These are phyloP conservation scores for Magallana angulata DNA, from an alignment of 1,140 invertebrate genomes.

Conservation along the genomic window DNA sequence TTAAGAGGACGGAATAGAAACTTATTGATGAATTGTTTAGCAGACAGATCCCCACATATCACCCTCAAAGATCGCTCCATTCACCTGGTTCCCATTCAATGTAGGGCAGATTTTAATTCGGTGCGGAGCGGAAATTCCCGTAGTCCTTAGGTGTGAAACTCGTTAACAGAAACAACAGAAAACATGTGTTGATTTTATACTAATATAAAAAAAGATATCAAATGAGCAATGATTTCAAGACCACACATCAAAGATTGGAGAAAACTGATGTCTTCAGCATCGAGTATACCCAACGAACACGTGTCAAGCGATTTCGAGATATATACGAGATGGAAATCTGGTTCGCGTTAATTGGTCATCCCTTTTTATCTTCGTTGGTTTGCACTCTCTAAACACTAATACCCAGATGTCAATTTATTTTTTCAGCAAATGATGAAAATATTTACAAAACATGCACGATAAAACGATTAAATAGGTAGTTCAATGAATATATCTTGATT, in stretches of 20 bases:
- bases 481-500: no score
- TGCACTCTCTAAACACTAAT: neutral
- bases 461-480: no score
- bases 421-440: constrained; percentile 28
- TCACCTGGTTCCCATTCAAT: constrained; percentile 22
- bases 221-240: constrained; percentile 36
- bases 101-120: constrained; percentile 25
- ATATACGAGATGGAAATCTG: constrained; percentile 1
- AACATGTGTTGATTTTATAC: constrained; percentile 34
- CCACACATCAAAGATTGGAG: constrained; percentile 32
- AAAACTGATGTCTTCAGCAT: constrained; percentile 32
- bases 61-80: neutral
- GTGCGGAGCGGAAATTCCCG: constrained; percentile 12
- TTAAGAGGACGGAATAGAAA: neutral
- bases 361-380: constrained; percentile 16
- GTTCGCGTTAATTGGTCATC: neutral
- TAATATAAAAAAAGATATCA: constrained; percentile 37
- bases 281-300: constrained; percentile 27
- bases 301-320: constrained; percentile 6
- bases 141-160: constrained; percentile 11
- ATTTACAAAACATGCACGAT: neutral
- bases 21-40: constrained; percentile 29
- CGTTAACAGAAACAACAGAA: constrained; percentile 27
- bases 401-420: constrained; percentile 22
- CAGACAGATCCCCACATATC: constrained; percentile 20